Base-by-base conservation (phyloP, 2,888 invertebrate species). In the Bellardia bayeri region DNA sequence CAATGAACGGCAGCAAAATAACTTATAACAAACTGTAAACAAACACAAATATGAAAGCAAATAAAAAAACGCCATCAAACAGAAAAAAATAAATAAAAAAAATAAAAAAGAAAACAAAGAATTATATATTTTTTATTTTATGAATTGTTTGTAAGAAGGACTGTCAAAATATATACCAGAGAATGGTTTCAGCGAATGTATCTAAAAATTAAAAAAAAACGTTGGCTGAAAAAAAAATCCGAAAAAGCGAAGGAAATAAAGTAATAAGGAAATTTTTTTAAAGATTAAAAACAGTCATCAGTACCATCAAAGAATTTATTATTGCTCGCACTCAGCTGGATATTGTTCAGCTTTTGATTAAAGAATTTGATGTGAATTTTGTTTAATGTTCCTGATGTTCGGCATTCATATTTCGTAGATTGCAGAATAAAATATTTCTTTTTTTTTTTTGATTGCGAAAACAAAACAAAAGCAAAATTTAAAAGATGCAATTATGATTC, bases 1-100 rank as follows among this genome's bases (percentile, higher is more conserved):
- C 58, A 49, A 66, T 63, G 11, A 58, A 71, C 16, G 61, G 61
- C 13, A 82, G 76, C 45, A 82, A 45, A 78, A 64, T 63, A 85
- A 75, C n/a, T 75, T 80, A 69, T 82, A 85, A 80, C 79, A 79
- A 80, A 82, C 79, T 79, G 78, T 85, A 87, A 87, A 79, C 63
- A 84, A 87, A 83, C 66, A 66, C 58, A 76, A 51, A 71, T 76
- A 75, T 72, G 83, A 84, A 82, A 79, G 72, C 72, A 83, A 74
- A 69, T 82, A 86, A 86, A 81, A 82, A 81, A 45, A 78, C 45
- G 76, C 82, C 80, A 80, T 84, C 74, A 83, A 85, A 79, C 42
- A 68, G 11, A 51, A 80, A 45, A 61, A 8, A 63, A 37, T 23
- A 64, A n/a, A 30, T 42, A 61, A 79, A 49, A 66, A 2, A 40